Percentiles rank a stretch among this genome's conserved stretches.
These are phyloP conservation scores for Plebejus argus DNA, from an alignment of 2,888 invertebrate species.

Conservation along the genomic window DNA sequence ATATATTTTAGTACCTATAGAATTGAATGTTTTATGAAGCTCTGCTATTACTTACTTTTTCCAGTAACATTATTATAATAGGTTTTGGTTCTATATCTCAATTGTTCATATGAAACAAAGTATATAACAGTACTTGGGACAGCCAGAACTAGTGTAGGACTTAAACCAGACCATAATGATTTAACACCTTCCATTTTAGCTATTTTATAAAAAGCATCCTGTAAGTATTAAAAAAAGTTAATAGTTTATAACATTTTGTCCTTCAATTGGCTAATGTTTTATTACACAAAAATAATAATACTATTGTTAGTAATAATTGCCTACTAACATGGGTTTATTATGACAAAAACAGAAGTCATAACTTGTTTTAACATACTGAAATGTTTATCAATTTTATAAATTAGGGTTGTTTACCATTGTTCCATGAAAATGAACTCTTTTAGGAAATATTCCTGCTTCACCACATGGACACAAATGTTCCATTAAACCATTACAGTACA, in stretches of 20 bases:
- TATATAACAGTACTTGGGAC: slow-evolving; percentile 98
- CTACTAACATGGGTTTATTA: neutral
- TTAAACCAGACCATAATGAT: slow-evolving; percentile 98
- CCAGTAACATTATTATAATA: slow-evolving; percentile 66
- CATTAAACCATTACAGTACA: slow-evolving; percentile 99
- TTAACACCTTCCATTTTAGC: slow-evolving; percentile 91
- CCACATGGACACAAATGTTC: slow-evolving; percentile 96
- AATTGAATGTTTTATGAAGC: neutral
- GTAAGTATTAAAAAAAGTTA: slow-evolving; percentile 37
- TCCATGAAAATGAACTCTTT: slow-evolving; percentile 87
- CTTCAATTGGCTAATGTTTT: too few relatives aligned
- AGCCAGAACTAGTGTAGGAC: slow-evolving; percentile 97
- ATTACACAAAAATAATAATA: too few relatives aligned
- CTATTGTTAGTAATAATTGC: too few relatives aligned
- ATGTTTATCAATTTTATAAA: neutral
- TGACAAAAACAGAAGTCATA: neutral
- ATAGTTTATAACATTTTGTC: neutral
- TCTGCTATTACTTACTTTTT: slow-evolving; percentile 59
- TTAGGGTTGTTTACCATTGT: slow-evolving; percentile 79
- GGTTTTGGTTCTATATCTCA: slow-evolving; percentile 84
- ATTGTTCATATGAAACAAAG: slow-evolving; percentile 97
- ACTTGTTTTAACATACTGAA: neutral
- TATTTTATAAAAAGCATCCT: slow-evolving; percentile 99
- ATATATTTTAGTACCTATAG: neutral
- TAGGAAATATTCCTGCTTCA: slow-evolving; percentile 82